A percentile compares a stretch with the other conserved stretches of the same genome.
Evolutionary conservation across 1,140 invertebrate species (phyloP).

Genomic region (Anoplolepis gracilipes): DNA sequence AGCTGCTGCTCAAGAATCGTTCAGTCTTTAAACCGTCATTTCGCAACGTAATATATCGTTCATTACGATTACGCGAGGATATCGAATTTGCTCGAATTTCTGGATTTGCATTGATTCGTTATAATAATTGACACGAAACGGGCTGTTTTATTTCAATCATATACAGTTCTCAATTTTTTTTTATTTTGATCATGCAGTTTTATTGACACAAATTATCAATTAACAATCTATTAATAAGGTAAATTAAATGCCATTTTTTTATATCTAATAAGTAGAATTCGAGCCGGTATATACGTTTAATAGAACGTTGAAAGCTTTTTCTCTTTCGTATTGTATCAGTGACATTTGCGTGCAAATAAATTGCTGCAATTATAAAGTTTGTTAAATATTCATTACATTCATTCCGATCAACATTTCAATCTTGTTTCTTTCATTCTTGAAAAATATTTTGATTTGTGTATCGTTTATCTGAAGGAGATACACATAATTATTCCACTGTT

Average conservation of each 20-base stretch:
- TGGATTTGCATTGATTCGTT: background rate
- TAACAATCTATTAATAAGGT: no score
- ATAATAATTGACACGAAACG: background rate
- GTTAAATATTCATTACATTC: background rate
- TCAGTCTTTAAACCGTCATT: conserved; percentile 23
- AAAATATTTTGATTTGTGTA: background rate
- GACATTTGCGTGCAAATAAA: background rate
- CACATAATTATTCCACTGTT: background rate
- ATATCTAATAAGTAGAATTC: background rate
- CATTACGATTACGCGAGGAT: conserved; percentile 12
- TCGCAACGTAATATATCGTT: background rate
- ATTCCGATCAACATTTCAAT: background rate
- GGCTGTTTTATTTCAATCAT: no score
- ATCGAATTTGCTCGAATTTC: conserved; percentile 18
- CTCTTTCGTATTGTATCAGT: background rate
- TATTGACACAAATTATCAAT: background rate
- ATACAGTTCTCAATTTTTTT: no score
- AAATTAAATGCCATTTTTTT: background rate
- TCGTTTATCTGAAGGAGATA: background rate
- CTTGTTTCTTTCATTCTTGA: background rate
- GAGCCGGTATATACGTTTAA: background rate
- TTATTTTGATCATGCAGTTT: background rate
- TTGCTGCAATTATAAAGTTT: background rate
- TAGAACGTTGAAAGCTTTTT: background rate
- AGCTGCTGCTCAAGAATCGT: background rate